A percentile compares a stretch with the other conserved stretches of the same genome.
These are phyloP conservation scores for Zalophus californianus DNA, from an alignment of 2,797 vertebrate genomes.

Conservation along the genomic window DNA sequence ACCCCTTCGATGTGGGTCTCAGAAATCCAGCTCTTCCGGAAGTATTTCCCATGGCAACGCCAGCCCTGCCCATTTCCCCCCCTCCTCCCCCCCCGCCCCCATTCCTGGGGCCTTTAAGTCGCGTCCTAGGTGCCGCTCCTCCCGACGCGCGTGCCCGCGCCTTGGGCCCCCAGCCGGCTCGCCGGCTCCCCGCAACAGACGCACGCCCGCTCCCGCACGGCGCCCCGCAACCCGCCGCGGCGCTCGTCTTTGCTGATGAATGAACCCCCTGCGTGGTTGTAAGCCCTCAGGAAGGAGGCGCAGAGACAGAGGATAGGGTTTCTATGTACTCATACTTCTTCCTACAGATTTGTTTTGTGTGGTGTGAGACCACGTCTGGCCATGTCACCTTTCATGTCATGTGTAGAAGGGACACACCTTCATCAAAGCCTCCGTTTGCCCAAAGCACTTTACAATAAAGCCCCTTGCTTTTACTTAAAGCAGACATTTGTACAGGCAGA, in stretches of 20 bases:
- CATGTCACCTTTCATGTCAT: constrained; percentile 25
- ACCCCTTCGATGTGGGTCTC: background rate
- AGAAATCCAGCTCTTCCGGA: background rate
- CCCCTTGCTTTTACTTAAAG: constrained; percentile 17
- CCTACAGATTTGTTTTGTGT: constrained; percentile 69
- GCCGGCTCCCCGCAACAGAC: background rate
- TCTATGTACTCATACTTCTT: constrained; percentile 43
- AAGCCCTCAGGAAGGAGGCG: constrained; percentile 70
- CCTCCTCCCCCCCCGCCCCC: background rate
- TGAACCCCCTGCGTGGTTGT: background rate
- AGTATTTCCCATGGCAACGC: background rate
- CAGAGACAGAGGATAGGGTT: background rate
- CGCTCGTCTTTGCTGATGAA: background rate
- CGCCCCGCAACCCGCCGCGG: background rate
- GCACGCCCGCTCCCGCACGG: background rate
- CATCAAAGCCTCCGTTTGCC: constrained; percentile 68
- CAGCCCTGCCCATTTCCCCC: background rate
- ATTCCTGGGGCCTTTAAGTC: background rate
- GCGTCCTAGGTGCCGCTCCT: background rate
- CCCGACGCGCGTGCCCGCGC: background rate
- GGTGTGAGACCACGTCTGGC: constrained; percentile 51
- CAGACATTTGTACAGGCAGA: background rate
- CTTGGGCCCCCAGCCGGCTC: background rate
- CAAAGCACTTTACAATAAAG: constrained; percentile 19
- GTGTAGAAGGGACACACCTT: constrained; percentile 49